phyloP scores from a whole-genome alignment of 2,888 invertebrate genomes.

The Calameuta filiformis region DNA sequence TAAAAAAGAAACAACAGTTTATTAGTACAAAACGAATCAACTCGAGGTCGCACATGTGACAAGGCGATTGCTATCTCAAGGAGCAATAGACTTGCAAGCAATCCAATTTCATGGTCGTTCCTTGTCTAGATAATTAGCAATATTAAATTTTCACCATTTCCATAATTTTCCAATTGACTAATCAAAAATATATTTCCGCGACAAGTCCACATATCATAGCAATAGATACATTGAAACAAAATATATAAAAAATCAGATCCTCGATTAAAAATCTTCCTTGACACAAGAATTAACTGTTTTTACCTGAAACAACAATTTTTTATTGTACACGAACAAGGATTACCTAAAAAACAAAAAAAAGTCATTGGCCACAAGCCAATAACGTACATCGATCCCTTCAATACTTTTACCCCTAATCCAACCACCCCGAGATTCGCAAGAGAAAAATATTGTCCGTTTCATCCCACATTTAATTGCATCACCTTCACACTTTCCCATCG shows the following conservation, averaged over 20 bases:
- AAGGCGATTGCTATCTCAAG: not conserved
- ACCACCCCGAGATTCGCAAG: not conserved
- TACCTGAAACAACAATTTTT: no score
- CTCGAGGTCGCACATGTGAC: not conserved
- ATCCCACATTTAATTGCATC: not conserved
- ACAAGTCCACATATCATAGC: fast-evolving
- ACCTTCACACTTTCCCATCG: not conserved
- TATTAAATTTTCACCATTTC: not conserved
- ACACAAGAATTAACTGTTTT: not conserved
- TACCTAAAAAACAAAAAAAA: no score
- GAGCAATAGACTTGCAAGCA: not conserved
- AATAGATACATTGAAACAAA: not conserved
- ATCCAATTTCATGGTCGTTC: not conserved
- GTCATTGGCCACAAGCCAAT: not conserved
- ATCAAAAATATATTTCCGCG: not conserved
- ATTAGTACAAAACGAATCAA: not conserved
- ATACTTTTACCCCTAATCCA: not conserved
- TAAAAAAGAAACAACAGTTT: not conserved
- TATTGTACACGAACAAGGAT: no score
- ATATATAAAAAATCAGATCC: not conserved
- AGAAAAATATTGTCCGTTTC: not conserved
- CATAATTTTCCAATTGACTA: not conserved
- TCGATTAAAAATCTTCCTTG: no score
- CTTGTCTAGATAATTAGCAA: not conserved
- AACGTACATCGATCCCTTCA: not conserved